These are phyloP conservation scores for Linepithema humile DNA, from an alignment of 1,140 invertebrate genomes.

Conservation along the genomic window DNA sequence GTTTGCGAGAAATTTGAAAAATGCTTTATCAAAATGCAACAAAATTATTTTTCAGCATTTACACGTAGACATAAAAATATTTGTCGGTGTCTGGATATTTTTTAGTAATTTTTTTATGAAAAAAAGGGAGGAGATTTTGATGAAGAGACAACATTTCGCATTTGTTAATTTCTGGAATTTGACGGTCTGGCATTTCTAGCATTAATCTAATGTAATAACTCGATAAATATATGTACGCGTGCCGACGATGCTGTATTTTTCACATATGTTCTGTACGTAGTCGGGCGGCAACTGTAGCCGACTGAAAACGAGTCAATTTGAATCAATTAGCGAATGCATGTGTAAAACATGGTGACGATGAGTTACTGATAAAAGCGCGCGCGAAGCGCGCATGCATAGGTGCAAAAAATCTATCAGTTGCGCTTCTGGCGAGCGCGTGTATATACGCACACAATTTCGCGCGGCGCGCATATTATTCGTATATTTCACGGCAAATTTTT, in stretches of 20 bases:
- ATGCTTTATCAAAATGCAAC: not conserved
- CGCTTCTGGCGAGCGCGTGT: not conserved
- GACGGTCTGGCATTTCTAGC: slow-evolving; percentile 13
- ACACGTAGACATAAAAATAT: not conserved
- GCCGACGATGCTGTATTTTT: slow-evolving; percentile 3
- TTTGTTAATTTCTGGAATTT: slow-evolving; percentile 39
- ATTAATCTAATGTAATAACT: slow-evolving; percentile 43
- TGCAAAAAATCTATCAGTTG: slow-evolving; percentile 33
- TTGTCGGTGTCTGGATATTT: not conserved
- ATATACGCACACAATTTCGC: not conserved
- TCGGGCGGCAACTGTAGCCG: slow-evolving; percentile 18
- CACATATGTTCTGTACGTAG: not conserved
- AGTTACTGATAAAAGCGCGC: slow-evolving; percentile 52
- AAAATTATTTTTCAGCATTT: slow-evolving; percentile 13
- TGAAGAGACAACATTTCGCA: slow-evolving; percentile 15
- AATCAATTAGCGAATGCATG: slow-evolving; percentile 57
- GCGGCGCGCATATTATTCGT: slow-evolving; percentile 23
- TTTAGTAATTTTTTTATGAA: not conserved
- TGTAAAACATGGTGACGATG: slow-evolving; percentile 56
- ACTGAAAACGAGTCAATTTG: slow-evolving; percentile 52
- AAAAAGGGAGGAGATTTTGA: slow-evolving; percentile 10
- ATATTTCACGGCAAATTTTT: slow-evolving; percentile 53
- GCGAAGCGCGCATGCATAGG: not conserved
- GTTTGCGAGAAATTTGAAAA: not conserved
- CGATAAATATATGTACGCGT: slow-evolving; percentile 29